Conservation (phyloP, 2,888 invertebrate species). For the Tridacna crocea region DNA sequence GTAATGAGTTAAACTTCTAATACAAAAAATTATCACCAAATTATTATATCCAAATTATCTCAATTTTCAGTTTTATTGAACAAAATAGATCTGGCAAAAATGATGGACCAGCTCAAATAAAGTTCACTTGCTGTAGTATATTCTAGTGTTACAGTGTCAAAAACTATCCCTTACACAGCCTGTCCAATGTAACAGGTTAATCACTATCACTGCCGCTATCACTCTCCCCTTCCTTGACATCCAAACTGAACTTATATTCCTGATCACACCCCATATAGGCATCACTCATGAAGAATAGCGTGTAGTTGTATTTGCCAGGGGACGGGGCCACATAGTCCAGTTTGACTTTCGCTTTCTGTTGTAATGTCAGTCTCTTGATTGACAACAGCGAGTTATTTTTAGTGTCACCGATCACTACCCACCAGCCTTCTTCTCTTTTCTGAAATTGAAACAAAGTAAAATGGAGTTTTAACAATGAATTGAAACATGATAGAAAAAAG, state of each 20-base stretch:
- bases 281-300: slow-evolving; percentile 99
- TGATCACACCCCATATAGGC: slow-evolving; percentile 99
- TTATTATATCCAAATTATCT: too few relatives aligned
- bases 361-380: slow-evolving; percentile 97
- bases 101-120: too few relatives aligned
- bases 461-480: too few relatives aligned
- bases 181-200: slow-evolving; percentile 14
- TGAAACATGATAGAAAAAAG: too few relatives aligned
- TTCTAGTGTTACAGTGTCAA: too few relatives aligned
- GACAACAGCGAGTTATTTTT: slow-evolving; percentile 96
- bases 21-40: too few relatives aligned
- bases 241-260: slow-evolving; percentile 93
- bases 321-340: slow-evolving; percentile 97
- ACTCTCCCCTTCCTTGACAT: slow-evolving; percentile 80
- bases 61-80: too few relatives aligned
- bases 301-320: slow-evolving; percentile 94
- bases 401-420: slow-evolving; percentile 99
- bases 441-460: slow-evolving; percentile 66
- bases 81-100: too few relatives aligned
- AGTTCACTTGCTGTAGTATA: too few relatives aligned
- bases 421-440: slow-evolving; percentile 89
- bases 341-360: slow-evolving; percentile 94
- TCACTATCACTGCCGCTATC: slow-evolving; percentile 77
- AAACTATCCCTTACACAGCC: too few relatives aligned
- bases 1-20: too few relatives aligned